Evolutionary conservation across 1,140 invertebrate genomes (phyloP).

Genomic region (Zaprionus vittiger): DNA sequence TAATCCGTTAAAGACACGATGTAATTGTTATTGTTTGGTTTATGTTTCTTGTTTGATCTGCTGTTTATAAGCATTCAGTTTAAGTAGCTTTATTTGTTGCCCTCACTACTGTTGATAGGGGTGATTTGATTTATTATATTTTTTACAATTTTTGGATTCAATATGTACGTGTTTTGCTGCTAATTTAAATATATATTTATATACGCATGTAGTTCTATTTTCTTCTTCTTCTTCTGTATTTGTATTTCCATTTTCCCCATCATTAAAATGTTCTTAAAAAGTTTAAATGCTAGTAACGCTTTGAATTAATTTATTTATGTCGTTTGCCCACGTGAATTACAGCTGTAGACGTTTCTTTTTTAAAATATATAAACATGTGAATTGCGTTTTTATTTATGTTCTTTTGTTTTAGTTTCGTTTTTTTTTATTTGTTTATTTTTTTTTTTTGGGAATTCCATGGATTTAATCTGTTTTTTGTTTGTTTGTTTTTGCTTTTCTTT

Average conservation of each 20-base stretch:
- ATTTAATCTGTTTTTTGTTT: conserved; percentile 47
- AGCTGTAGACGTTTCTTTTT: conserved; percentile 58
- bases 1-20: conserved; percentile 46
- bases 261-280: conserved; percentile 57
- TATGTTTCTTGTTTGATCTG: background rate
- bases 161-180: conserved; percentile 22
- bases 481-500: conserved; percentile 50
- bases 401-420: conserved; percentile 43
- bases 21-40: conserved; percentile 41
- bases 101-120: conserved; percentile 43
- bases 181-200: conserved; percentile 31
- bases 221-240: background rate
- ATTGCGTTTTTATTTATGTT: conserved; percentile 55
- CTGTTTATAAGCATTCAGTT: conserved; percentile 33
- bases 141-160: conserved; percentile 46
- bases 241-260: conserved; percentile 42
- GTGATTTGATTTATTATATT: conserved; percentile 6
- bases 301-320: conserved; percentile 65
- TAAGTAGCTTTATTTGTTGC: conserved; percentile 45
- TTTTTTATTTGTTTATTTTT: conserved; percentile 47
- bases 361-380: conserved; percentile 72
- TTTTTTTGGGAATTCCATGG: conserved; percentile 71
- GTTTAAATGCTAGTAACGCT: conserved; percentile 57
- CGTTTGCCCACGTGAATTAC: conserved; percentile 67
- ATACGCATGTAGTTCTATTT: conserved; percentile 29